Evolutionary conservation across 2,797 vertebrate genomes (phyloP), one percentile per base, ranked within the genome.

Genomic region (Tangara arthus): DNA sequence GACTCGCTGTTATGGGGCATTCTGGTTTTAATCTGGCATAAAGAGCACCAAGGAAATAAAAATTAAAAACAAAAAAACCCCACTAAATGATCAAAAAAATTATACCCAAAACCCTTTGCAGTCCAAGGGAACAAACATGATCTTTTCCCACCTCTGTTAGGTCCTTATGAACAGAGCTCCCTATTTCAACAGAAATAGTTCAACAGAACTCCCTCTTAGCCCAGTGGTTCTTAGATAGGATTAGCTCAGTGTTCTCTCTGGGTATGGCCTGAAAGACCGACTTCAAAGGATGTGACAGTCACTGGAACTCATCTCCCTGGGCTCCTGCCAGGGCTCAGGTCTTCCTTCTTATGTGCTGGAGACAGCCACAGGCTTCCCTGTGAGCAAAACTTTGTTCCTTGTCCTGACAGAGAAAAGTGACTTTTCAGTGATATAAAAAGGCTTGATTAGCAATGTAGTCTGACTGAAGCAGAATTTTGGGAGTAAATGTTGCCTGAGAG

Each of bases 41-140:
- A 96, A 94, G 93, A 94, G 77, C 94, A 94, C 84, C 88, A 95
- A 96, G 91, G 87, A 94, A 94, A 96, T 86, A 81, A 93, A 94
- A 77, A 80, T 32, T 17, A 4, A 22, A 55, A 28, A 2, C 2
- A 39, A 42, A 37, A 37, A 37, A 37, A 12, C 37, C 37, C 8
- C 5, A 6, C 1, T 6, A n/a, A 65, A 18, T 14, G 0, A 28
- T 47, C 4, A 0, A 13, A 71, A 70, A 75, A 39, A 24, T 3
- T 16, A 6, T 30, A 70, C 28, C 26, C 7, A 15, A 78, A 77
- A 16, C 27, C 32, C 92, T 88, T 81, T 76, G 34, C 56, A 90
- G 57, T 35, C 39, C 11, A 61, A 76, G 52, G 41, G 32, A 93
- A 23, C 70, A 46, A 82, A 34, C 9, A 18, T 22, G 6, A 3